A percentile compares a stretch with the other conserved stretches of the same genome.
These are phyloP conservation scores for Drosophila melanica DNA, from an alignment of 1,140 invertebrate genomes.

Conservation along the genomic window DNA sequence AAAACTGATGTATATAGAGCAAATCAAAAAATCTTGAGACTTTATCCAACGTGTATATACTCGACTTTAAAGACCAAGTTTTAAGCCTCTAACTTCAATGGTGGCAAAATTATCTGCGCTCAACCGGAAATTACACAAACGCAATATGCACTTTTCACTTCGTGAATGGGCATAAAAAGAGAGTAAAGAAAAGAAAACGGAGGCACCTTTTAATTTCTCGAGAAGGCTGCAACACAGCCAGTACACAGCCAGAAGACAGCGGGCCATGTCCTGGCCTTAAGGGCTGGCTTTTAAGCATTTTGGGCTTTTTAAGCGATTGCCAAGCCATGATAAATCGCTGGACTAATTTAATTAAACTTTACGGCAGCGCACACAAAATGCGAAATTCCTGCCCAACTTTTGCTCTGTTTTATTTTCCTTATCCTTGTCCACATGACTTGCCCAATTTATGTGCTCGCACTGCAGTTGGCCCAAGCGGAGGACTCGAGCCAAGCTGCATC, in stretches of 20 bases:
- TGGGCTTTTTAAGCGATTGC: constrained; percentile 76
- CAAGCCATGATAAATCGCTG: constrained; percentile 74
- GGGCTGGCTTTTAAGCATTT: constrained; percentile 57
- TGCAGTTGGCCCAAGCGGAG: constrained; percentile 10
- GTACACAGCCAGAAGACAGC: constrained; percentile 40
- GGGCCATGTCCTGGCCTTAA: constrained; percentile 8
- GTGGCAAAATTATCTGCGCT: too few species aligned
- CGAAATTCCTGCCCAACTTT: constrained; percentile 20
- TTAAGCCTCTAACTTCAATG: too few species aligned
- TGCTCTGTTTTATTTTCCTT: constrained; percentile 37
- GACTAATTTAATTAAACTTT: constrained; percentile 82
- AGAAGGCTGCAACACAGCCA: constrained; percentile 62
- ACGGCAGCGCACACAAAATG: constrained; percentile 43
- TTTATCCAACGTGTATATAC: too few species aligned
- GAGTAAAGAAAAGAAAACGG: constrained; percentile 31
- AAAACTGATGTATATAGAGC: too few species aligned
- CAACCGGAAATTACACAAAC: too few species aligned
- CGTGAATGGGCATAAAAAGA: background rate
- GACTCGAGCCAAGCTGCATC: constrained; percentile 3
- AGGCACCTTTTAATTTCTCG: constrained; percentile 64
- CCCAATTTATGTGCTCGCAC: constrained; percentile 44
- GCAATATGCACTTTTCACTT: too few species aligned
- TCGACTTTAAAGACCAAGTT: too few species aligned
- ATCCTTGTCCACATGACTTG: constrained; percentile 50
- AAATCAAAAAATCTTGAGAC: too few species aligned